phyloP scores from a whole-genome alignment of 1,140 invertebrate species.

The Ceratina japonica region DNA sequence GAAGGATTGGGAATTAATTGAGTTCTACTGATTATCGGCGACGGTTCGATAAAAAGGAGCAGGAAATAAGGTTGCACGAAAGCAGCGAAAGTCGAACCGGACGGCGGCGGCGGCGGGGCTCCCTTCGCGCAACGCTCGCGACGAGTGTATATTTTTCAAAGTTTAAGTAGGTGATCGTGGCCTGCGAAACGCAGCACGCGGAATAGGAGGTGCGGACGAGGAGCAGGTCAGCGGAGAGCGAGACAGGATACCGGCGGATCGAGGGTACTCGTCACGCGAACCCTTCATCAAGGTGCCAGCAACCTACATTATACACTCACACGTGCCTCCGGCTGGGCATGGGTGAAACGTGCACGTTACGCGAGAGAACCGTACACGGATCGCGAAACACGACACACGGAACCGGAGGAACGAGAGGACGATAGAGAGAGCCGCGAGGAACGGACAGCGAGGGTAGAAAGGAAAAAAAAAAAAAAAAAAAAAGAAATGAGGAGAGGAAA shows the following conservation, averaged over 20 bases:
- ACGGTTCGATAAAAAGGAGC: neutral
- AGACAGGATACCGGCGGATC: constrained; percentile 75
- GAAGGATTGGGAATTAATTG: too few relatives aligned
- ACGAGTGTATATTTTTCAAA: constrained; percentile 58
- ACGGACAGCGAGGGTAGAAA: neutral
- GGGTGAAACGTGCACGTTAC: constrained; percentile 61
- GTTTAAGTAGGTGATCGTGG: constrained; percentile 59
- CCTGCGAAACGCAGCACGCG: constrained; percentile 42
- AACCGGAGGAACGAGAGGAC: constrained; percentile 44
- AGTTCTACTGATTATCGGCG: neutral
- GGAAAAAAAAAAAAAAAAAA: too few relatives aligned
- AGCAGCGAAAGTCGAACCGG: constrained; percentile 10
- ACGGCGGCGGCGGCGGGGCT: neutral
- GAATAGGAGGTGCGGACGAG: constrained; percentile 71
- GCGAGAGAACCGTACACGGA: constrained; percentile 55
- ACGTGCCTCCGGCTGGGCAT: constrained; percentile 60
- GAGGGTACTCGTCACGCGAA: constrained; percentile 77
- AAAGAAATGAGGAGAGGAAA: too few relatives aligned
- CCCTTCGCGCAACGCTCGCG: constrained; percentile 2
- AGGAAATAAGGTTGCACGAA: neutral
- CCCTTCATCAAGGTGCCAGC: constrained; percentile 76
- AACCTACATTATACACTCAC: constrained; percentile 74
- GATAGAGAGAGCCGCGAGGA: constrained; percentile 14
- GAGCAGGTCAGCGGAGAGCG: constrained; percentile 72
- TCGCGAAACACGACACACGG: constrained; percentile 31